Percentiles rank a stretch among this genome's conserved stretches.
phyloP scores from a whole-genome alignment of 2,888 invertebrate species.

The Aphodius sticticus region DNA sequence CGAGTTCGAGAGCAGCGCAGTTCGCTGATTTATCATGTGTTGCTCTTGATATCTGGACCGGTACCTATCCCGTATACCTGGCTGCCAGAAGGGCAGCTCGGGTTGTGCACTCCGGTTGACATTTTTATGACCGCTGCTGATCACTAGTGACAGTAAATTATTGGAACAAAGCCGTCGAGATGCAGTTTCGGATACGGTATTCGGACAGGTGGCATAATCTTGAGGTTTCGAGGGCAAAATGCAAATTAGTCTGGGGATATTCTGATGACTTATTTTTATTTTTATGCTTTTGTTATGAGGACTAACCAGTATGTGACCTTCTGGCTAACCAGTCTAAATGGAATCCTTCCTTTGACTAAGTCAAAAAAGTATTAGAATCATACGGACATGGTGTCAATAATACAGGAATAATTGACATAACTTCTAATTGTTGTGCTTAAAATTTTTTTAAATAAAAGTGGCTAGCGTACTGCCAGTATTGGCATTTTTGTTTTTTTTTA shows the following conservation, averaged over 20 bases:
- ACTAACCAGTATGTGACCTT: not conserved
- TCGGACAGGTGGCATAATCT: not conserved
- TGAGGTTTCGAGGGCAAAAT: not conserved
- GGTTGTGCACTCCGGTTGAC: conserved; percentile 13
- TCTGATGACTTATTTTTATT: not conserved
- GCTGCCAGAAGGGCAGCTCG: conserved; percentile 13
- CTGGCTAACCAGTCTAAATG: not conserved
- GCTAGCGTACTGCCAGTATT: no score
- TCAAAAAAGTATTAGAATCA: no score
- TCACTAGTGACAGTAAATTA: conserved; percentile 18
- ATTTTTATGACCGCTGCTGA: conserved; percentile 24
- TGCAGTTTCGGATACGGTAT: not conserved
- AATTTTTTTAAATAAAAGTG: no score
- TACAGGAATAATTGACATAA: no score
- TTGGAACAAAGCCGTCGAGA: conserved; percentile 15
- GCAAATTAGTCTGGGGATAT: not conserved
- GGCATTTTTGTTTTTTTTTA: no score
- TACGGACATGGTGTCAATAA: no score
- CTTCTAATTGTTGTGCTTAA: no score
- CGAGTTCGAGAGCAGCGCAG: conserved; percentile 31
- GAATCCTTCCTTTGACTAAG: not conserved
- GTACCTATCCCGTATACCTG: conserved; percentile 20
- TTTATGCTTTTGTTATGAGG: not conserved
- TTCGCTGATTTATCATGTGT: conserved; percentile 46
- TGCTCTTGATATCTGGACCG: conserved; percentile 39